phyloP scores from a whole-genome alignment of 2,113 vertebrate genomes.

The Grallaria varia region DNA sequence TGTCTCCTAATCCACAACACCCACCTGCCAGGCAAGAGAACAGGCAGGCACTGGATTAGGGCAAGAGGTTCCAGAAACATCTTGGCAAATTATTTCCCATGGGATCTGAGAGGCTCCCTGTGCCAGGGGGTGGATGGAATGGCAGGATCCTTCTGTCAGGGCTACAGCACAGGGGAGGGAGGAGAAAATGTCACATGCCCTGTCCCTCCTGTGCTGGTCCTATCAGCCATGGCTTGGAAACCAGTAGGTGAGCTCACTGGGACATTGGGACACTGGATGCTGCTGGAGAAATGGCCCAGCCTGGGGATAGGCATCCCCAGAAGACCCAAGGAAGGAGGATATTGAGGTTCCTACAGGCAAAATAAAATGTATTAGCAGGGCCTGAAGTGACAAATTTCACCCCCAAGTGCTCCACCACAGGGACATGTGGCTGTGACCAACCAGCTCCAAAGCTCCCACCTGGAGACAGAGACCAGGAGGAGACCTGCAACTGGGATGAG shows the following conservation, averaged over 20 bases:
- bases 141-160: neutral
- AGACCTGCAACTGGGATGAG: accelerated
- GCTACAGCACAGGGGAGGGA: neutral
- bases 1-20: neutral
- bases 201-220: too few species aligned
- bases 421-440: too few species aligned
- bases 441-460: neutral
- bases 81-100: neutral
- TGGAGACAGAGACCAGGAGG: neutral
- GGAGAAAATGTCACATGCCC: neutral
- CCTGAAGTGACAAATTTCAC: neutral
- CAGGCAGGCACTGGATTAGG: neutral
- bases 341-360: neutral
- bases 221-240: too few species aligned
- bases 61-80: neutral
- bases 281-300: neutral
- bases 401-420: accelerated
- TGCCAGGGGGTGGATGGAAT: neutral
- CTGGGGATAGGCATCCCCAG: too few species aligned
- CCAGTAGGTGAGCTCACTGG: too few species aligned
- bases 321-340: neutral
- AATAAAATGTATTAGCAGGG: neutral
- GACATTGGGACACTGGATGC: neutral
- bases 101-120: neutral
- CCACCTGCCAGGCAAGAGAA: neutral